Evolutionary conservation across 2,797 vertebrate species (phyloP).

Genomic region (Cheirogaleus major): DNA sequence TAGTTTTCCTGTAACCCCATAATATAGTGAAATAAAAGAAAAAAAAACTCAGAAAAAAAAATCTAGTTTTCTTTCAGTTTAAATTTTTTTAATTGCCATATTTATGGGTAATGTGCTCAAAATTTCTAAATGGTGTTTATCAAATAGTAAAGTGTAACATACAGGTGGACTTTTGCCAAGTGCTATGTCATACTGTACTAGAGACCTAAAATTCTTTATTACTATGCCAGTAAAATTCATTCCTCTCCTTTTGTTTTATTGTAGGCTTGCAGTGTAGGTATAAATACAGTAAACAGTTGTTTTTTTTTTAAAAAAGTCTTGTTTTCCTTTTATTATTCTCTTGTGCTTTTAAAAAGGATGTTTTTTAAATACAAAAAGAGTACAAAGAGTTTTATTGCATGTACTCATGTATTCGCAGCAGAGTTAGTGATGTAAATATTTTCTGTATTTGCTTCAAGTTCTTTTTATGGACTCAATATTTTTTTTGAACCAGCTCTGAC

Average conservation of each 20-base stretch:
- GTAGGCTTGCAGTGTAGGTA: background rate
- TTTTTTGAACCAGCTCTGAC: background rate
- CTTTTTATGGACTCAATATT: background rate
- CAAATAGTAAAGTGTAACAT: background rate
- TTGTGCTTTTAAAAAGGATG: slow-evolving; percentile 9
- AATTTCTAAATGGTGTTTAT: background rate
- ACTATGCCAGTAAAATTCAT: background rate
- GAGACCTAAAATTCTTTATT: background rate
- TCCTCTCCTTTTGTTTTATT: background rate
- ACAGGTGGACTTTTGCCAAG: background rate
- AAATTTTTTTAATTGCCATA: background rate
- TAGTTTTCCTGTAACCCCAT: background rate
- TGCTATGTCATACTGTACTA: background rate
- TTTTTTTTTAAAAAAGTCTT: background rate
- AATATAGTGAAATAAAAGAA: too few relatives aligned
- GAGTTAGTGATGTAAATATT: background rate
- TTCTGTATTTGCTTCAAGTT: background rate
- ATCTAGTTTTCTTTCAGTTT: background rate
- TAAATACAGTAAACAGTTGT: background rate
- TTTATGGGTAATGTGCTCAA: background rate
- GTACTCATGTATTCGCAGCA: background rate
- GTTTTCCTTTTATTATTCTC: background rate
- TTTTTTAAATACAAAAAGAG: background rate
- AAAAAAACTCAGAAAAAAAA: background rate
- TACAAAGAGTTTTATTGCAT: background rate